These are phyloP conservation scores for Plagiodera versicolora DNA, from an alignment of 2,888 invertebrate genomes.

Conservation along the genomic window DNA sequence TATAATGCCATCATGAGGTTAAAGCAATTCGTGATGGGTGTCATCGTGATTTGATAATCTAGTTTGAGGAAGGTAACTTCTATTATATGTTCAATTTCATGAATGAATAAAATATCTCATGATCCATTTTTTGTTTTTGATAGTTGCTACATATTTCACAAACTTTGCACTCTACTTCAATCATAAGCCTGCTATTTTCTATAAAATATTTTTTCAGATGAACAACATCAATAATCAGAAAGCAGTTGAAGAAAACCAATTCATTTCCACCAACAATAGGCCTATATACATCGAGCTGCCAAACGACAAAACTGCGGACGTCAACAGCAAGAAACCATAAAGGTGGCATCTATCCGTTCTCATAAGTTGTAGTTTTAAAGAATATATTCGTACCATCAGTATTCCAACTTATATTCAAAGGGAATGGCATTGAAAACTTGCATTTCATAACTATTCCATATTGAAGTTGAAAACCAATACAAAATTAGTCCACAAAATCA, in stretches of 20 bases:
- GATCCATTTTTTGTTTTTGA: no score
- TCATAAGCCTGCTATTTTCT: not conserved
- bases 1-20: no score
- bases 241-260: conserved; percentile 56
- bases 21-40: no score
- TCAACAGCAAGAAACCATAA: conserved; percentile 24
- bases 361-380: conserved; percentile 20
- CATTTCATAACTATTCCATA: not conserved
- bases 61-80: no score
- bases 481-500: no score
- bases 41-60: no score
- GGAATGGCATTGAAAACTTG: not conserved
- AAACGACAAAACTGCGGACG: conserved; percentile 57
- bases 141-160: no score
- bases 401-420: conserved; percentile 7
- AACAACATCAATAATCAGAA: conserved; percentile 59
- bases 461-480: no score
- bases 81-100: no score
- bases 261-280: conserved; percentile 62
- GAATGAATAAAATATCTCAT: no score
- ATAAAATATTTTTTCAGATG: conserved; percentile 42
- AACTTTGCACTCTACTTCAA: not conserved
- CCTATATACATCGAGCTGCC: conserved; percentile 72
- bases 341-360: not conserved
- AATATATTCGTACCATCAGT: conserved; percentile 18